A percentile compares a stretch with the other conserved stretches of the same genome.
These are phyloP conservation scores for Kryphioiulus occultus DNA, from an alignment of 2,888 invertebrate genomes.

Conservation along the genomic window DNA sequence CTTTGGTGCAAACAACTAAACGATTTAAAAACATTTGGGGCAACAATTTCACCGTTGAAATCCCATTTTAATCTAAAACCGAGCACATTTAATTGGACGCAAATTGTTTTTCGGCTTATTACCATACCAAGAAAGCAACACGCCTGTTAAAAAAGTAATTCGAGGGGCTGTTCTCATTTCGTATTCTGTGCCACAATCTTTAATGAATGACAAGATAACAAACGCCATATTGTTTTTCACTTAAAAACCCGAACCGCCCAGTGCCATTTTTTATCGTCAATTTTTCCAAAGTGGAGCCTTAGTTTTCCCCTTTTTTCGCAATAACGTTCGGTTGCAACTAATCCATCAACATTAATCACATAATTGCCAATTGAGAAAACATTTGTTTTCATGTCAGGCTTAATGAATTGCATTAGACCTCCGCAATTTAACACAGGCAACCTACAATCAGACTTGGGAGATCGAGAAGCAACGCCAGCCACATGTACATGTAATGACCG, in stretches of 20 bases:
- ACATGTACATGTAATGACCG: neutral
- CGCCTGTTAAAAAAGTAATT: neutral
- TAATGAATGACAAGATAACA: constrained; percentile 5
- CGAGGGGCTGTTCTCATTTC: constrained; percentile 5
- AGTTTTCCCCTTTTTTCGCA: constrained; percentile 5
- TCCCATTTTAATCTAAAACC: neutral
- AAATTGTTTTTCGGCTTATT: neutral
- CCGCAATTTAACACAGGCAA: neutral
- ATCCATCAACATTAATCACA: constrained; percentile 45
- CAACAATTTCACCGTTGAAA: neutral
- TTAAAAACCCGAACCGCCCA: neutral
- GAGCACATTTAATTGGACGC: neutral
- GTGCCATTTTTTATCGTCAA: neutral
- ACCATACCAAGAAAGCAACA: neutral
- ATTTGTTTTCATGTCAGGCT: constrained; percentile 39
- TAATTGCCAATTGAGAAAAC: constrained; percentile 42
- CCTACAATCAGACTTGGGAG: neutral
- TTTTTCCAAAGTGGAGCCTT: neutral
- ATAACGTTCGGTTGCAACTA: neutral
- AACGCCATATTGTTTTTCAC: constrained; percentile 5
- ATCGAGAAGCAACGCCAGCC: neutral
- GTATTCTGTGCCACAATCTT: neutral
- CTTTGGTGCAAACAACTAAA: too few relatives aligned
- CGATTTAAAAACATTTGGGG: too few relatives aligned
- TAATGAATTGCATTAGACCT: constrained; percentile 35